A percentile compares a stretch with the other conserved stretches of the same genome.
phyloP scores from a whole-genome alignment of 1,140 invertebrate genomes.

The Acromyrmex charruanus region DNA sequence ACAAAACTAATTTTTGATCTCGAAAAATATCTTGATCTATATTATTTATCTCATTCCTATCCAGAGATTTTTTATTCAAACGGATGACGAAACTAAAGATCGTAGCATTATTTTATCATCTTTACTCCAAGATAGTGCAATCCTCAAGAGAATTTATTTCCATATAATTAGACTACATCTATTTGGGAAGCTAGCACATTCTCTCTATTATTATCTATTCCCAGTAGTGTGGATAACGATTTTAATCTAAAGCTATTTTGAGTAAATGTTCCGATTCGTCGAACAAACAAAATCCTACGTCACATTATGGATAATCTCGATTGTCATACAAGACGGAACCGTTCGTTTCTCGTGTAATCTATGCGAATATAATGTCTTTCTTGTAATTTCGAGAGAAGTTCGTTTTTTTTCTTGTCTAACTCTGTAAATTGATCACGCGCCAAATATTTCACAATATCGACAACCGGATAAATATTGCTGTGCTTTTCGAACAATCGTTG shows the following conservation, averaged over 20 bases:
- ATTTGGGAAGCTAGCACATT: background rate
- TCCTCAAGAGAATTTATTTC: constrained; percentile 68
- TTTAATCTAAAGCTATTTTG: background rate
- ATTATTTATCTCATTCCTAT: constrained; percentile 21
- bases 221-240: background rate
- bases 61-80: constrained; percentile 58
- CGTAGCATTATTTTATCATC: constrained; percentile 56
- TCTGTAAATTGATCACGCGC: background rate
- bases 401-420: constrained; percentile 23
- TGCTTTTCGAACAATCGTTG: background rate
- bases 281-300: constrained; percentile 33
- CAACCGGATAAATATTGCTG: background rate
- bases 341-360: background rate
- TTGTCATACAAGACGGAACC: constrained; percentile 63
- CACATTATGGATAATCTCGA: constrained; percentile 9
- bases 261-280: constrained; percentile 5
- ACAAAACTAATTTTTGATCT: constrained; percentile 23
- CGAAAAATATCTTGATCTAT: background rate
- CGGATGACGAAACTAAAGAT: constrained; percentile 66
- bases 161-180: constrained; percentile 2
- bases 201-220: background rate
- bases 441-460: constrained; percentile 63
- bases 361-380: background rate
- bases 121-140: background rate
- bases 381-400: constrained; percentile 44